phyloP scores from a whole-genome alignment of 2,888 invertebrate species.

The Agonum fuliginosum region DNA sequence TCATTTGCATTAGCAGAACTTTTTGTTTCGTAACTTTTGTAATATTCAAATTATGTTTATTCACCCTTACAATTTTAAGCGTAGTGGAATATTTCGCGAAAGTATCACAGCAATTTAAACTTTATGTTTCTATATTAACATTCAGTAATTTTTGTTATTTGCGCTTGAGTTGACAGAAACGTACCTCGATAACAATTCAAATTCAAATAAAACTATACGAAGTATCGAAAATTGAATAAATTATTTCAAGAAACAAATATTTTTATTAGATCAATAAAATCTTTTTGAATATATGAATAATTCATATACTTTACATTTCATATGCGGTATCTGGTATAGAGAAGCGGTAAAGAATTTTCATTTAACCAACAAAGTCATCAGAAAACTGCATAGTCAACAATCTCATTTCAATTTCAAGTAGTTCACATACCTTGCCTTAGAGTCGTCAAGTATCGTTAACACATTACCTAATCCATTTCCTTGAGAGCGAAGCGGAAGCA shows the following conservation, averaged over 20 bases:
- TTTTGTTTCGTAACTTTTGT: slow-evolving; percentile 27
- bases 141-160: background rate
- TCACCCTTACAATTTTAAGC: slow-evolving; percentile 24
- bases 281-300: background rate
- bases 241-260: too few species aligned
- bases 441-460: slow-evolving; percentile 5
- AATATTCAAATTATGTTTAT: slow-evolving; percentile 36
- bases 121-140: slow-evolving; percentile 10
- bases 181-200: too few species aligned
- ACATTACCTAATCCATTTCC: slow-evolving; percentile 35
- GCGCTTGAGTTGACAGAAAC: too few species aligned
- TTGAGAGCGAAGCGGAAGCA: too few species aligned
- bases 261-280: background rate
- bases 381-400: slow-evolving; percentile 11
- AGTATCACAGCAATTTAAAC: slow-evolving; percentile 21
- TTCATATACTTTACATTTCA: background rate
- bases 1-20: slow-evolving; percentile 27
- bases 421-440: background rate
- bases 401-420: slow-evolving; percentile 8
- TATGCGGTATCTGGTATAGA: background rate
- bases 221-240: too few species aligned
- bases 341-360: background rate
- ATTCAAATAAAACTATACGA: too few species aligned
- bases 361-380: background rate
- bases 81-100: slow-evolving; percentile 4